phyloP scores from a whole-genome alignment of 2,888 invertebrate species.

The Chouioia cunea region DNA sequence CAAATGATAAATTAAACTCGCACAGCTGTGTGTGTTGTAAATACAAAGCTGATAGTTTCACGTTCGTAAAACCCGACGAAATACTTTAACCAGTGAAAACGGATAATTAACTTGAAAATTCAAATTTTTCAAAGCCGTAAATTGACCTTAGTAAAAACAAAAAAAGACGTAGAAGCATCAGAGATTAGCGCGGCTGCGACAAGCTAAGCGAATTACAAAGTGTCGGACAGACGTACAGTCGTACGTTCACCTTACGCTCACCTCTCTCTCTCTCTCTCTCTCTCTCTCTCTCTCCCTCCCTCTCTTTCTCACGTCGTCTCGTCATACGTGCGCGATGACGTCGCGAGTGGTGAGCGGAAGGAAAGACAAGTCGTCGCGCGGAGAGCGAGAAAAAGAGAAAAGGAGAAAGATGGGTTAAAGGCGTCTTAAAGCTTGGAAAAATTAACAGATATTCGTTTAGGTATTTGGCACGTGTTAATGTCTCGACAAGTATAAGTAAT shows the following conservation, averaged over 20 bases:
- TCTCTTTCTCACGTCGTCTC: neutral
- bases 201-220: too few species aligned
- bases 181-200: too few species aligned
- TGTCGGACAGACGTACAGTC: too few species aligned
- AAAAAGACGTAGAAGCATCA: too few species aligned
- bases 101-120: too few species aligned
- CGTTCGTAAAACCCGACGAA: too few species aligned
- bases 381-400: slow-evolving; percentile 11
- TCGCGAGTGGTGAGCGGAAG: slow-evolving; percentile 1
- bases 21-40: neutral
- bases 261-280: slow-evolving; percentile 8
- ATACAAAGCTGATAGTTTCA: too few species aligned
- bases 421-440: slow-evolving; percentile 47
- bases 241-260: too few species aligned
- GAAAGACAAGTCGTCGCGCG: slow-evolving; percentile 10
- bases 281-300: neutral
- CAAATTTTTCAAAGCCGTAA: too few species aligned
- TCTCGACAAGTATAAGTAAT: slow-evolving; percentile 11
- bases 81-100: too few species aligned
- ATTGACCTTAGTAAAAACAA: too few species aligned
- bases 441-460: slow-evolving; percentile 3
- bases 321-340: slow-evolving; percentile 17
- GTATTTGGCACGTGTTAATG: slow-evolving; percentile 33
- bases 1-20: neutral
- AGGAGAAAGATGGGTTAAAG: slow-evolving; percentile 20